phyloP scores from a whole-genome alignment of 2,888 invertebrate genomes.

The Phania funesta region DNA sequence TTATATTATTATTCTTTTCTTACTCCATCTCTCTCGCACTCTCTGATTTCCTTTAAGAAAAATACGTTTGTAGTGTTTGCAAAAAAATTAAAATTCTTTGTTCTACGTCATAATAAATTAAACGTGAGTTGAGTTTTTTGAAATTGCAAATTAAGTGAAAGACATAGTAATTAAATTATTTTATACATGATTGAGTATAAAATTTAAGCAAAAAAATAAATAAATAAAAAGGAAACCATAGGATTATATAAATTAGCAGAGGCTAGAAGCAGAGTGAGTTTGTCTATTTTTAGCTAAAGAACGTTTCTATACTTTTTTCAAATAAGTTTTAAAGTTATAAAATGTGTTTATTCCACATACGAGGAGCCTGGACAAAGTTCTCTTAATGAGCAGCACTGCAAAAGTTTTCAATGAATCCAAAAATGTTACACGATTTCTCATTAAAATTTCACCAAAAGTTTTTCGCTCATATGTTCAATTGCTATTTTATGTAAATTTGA shows the following conservation, averaged over 20 bases:
- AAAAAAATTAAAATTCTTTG: slow-evolving; percentile 31
- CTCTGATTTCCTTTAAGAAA: slow-evolving; percentile 23
- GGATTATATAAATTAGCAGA: neutral
- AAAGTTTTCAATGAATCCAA: neutral
- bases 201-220: neutral
- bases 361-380: too few relatives aligned
- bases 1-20: slow-evolving; percentile 30
- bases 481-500: slow-evolving; percentile 59
- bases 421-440: neutral
- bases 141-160: slow-evolving; percentile 50
- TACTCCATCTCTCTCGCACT: neutral
- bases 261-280: neutral
- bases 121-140: slow-evolving; percentile 41
- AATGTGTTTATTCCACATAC: too few relatives aligned
- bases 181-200: slow-evolving; percentile 36
- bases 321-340: too few relatives aligned
- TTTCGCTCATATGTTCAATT: slow-evolving; percentile 57
- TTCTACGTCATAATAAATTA: slow-evolving; percentile 43
- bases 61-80: slow-evolving; percentile 34
- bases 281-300: too few relatives aligned
- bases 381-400: too few relatives aligned
- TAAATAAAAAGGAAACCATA: neutral
- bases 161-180: slow-evolving; percentile 55
- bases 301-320: too few relatives aligned
- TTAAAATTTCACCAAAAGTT: neutral